Conservation (phyloP, 2,113 vertebrate genomes). For the Parus major region DNA sequence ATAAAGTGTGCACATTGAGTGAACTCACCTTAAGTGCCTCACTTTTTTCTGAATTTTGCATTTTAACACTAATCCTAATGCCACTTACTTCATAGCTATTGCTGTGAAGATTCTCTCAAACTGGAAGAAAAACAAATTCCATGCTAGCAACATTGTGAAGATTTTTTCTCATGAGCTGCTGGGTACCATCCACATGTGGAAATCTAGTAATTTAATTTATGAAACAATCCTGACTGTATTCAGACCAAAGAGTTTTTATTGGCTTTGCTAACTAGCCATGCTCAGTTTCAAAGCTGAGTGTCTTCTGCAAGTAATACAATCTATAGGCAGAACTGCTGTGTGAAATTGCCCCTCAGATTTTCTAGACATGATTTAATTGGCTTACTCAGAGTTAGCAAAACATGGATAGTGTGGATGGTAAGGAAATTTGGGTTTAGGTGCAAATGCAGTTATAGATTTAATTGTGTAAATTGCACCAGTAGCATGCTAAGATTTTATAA, state of each 20-base stretch:
- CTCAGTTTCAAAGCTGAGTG: background rate
- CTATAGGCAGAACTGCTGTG: background rate
- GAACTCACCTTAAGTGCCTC: background rate
- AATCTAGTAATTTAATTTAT: background rate
- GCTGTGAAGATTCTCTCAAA: background rate
- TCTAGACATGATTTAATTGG: background rate
- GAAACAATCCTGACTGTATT: background rate
- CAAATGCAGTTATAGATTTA: background rate
- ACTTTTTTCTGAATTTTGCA: background rate
- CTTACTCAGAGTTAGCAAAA: background rate
- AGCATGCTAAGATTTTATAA: background rate
- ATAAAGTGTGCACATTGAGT: background rate
- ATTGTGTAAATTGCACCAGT: background rate
- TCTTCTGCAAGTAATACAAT: background rate
- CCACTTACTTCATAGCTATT: background rate
- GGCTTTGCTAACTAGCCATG: background rate
- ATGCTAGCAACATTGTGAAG: background rate
- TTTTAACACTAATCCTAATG: background rate
- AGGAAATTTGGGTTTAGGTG: background rate
- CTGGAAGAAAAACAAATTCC: background rate
- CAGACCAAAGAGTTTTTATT: background rate
- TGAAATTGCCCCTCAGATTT: background rate
- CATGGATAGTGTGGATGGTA: background rate
- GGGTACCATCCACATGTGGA: fast-evolving
- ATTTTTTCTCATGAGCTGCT: background rate